These are phyloP conservation scores for Digitonthophagus gazella DNA, from an alignment of 2,888 invertebrate genomes.

Conservation along the genomic window DNA sequence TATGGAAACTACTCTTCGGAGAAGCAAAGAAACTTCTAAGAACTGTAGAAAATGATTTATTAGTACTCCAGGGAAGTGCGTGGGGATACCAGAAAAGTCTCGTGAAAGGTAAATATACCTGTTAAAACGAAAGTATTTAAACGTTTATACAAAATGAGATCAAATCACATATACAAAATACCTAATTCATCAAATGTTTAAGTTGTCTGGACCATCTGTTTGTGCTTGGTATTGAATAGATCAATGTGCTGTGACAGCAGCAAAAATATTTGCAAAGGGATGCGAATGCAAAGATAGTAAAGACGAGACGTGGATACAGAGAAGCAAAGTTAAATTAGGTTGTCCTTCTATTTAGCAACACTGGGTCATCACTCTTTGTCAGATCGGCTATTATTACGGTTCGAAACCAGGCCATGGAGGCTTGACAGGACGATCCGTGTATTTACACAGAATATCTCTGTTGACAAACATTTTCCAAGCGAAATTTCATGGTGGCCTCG, in stretches of 20 bases:
- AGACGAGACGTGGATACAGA: background rate
- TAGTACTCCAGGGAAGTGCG: background rate
- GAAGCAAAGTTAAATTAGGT: constrained; percentile 50
- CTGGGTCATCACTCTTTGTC: constrained; percentile 48
- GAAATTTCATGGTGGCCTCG: constrained; percentile 51
- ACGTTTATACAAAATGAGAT: too few species aligned
- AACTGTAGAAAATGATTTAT: background rate
- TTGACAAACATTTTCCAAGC: constrained; percentile 52
- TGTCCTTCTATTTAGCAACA: constrained; percentile 46
- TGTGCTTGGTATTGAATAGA: background rate
- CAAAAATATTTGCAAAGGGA: background rate
- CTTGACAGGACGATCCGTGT: constrained; percentile 45
- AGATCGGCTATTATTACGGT: constrained; percentile 44
- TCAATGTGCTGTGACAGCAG: background rate
- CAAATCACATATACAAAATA: background rate
- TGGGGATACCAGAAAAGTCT: too few species aligned
- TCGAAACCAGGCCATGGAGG: constrained; percentile 32
- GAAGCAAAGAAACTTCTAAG: background rate
- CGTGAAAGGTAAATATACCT: too few species aligned
- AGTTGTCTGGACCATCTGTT: background rate
- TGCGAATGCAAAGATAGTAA: background rate
- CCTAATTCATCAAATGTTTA: background rate
- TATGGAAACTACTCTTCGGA: background rate
- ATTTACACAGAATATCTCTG: constrained; percentile 51
- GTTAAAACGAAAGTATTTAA: too few species aligned